These are phyloP conservation scores for Cephus spinipes DNA, from an alignment of 2,888 invertebrate species.

Conservation along the genomic window DNA sequence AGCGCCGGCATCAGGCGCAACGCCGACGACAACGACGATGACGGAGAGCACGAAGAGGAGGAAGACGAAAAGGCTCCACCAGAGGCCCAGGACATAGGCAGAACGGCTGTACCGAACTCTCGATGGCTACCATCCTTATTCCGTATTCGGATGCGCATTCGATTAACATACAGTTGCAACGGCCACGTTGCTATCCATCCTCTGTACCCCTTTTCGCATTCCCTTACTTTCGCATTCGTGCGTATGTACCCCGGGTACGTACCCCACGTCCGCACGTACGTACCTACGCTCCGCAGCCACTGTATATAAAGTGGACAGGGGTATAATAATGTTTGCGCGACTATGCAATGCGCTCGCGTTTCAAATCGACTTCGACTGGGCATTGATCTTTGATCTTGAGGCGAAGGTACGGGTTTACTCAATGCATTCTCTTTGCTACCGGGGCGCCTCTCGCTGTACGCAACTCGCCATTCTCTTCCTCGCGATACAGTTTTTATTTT, in stretches of 20 bases:
- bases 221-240: constrained; percentile 24
- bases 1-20: constrained; percentile 9
- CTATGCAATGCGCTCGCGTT: constrained; percentile 45
- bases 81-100: constrained; percentile 29
- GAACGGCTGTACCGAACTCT: constrained; percentile 48
- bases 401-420: constrained; percentile 38
- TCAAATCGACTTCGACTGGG: constrained; percentile 44
- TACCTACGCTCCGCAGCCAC: constrained; percentile 36
- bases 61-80: not conserved
- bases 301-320: constrained; percentile 46
- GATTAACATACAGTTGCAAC: constrained; percentile 62
- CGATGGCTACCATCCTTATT: constrained; percentile 55
- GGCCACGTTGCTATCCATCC: constrained; percentile 51
- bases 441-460: not conserved
- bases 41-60: constrained; percentile 4
- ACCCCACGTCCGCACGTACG: constrained; percentile 23
- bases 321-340: constrained; percentile 53
- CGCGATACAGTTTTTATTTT: not conserved
- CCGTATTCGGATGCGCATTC: constrained; percentile 60
- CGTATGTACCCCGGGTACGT: constrained; percentile 25
- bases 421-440: constrained; percentile 21
- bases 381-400: constrained; percentile 49
- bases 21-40: not conserved
- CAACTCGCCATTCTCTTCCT: not conserved
- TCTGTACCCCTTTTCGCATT: constrained; percentile 46